These are phyloP conservation scores for Ictidomys tridecemlineatus DNA, from an alignment of 2,113 vertebrate genomes.

Conservation along the genomic window DNA sequence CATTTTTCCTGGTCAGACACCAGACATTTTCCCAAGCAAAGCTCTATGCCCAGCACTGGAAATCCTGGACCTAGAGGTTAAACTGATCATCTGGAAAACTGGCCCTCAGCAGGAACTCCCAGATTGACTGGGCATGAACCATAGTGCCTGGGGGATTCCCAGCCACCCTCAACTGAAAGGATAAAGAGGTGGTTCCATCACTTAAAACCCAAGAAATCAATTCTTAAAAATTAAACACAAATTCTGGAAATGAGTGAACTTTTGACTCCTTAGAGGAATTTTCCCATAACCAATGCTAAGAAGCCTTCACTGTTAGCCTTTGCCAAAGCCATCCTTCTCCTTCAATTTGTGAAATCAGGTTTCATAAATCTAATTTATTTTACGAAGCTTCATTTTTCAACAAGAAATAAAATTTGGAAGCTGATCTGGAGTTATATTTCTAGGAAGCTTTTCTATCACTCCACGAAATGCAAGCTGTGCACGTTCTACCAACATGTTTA, in stretches of 20 bases:
- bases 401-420: conserved; percentile 59
- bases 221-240: conserved; percentile 48
- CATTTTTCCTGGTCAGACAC: conserved; percentile 22
- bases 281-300: not conserved
- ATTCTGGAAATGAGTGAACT: conserved; percentile 23
- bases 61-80: not conserved
- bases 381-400: conserved; percentile 37
- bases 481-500: not conserved
- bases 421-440: conserved; percentile 47
- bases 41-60: not conserved
- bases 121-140: not conserved
- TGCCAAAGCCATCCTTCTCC: not conserved
- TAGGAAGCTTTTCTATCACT: conserved; percentile 55
- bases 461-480: conserved; percentile 39
- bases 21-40: conserved; percentile 40
- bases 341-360: conserved; percentile 46
- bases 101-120: not conserved
- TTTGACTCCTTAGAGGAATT: conserved; percentile 33
- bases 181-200: not conserved
- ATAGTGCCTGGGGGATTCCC: not conserved
- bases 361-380: conserved; percentile 61
- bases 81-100: not conserved
- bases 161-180: conserved; percentile 14
- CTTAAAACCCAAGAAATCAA: not conserved
- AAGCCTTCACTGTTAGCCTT: conserved; percentile 38